A percentile compares a stretch with the other conserved stretches of the same genome.
Conservation (phyloP, 1,140 invertebrate genomes). For the Apis mellifera region Amel_HAv3.1 CM009932.2:15526001-15526500, state of each 20-base stretch:
- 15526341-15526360: neutral
- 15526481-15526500: too few relatives aligned
- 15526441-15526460: neutral
- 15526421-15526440: neutral
- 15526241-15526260: neutral
- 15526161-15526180: too few relatives aligned
- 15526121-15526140: too few relatives aligned
- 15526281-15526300: neutral
- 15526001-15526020: neutral
- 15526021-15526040: constrained; percentile 32
- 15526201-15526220: too few relatives aligned
- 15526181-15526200: too few relatives aligned
- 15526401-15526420: neutral
- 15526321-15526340: neutral
- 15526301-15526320: neutral
- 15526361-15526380: neutral
- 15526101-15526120: neutral
- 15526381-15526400: neutral
- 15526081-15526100: neutral
- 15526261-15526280: neutral
- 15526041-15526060: neutral
- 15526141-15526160: too few relatives aligned
- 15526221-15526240: too few relatives aligned
- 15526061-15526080: neutral
- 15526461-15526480: too few relatives aligned